Evolutionary conservation across 2,797 vertebrate genomes (phyloP), one percentile per base, ranked within the genome.

Genomic region (Strix occidentalis): DNA sequence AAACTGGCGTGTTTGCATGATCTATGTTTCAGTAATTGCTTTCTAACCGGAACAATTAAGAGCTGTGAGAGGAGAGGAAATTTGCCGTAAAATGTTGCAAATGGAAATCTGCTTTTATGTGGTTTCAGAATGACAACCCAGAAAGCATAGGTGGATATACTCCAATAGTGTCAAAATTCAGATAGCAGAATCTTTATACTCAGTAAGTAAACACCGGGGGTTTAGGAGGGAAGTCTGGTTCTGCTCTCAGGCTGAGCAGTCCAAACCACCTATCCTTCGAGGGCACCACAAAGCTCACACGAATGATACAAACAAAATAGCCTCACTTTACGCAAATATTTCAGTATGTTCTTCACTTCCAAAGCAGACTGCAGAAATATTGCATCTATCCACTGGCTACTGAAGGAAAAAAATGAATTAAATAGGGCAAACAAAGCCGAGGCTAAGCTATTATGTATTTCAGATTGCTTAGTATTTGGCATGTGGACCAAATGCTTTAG

Each of bases 401-500:
- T 26, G 56, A 81, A 88, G 82, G 83, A 53, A 87, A 75, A 91
- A 78, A 79, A 70, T 66, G 83, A 78, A 94, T 94, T 96, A 96
- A 96, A 91, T 91, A 94, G 94, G 96, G 80, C 94, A 97, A 95
- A 90, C 79, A 96, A 96, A 95, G 89, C 96, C 89, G 68, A 35
- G 87, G 93, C 97, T 97, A 90, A 96, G 92, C 84, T 87, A 91
- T 93, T 93, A 72, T 91, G 89, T 41, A 76, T 97, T 87, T 96
- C 95, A 93, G 58, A 95, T 84, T 93, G 82, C 84, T 93, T 91
- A 90, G 83, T 77, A 87, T 80, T 87, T 96, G 95, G 94, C 84
- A 88, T 92, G 86, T 89, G 91, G 93, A 93, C 90, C 91, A 96
- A 92, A 91, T 95, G 96, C 95, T 97, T 97, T 95, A 97, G 91